Conservation (phyloP, 2,888 invertebrate genomes). For the Hirtodrosophila confusa region DNA sequence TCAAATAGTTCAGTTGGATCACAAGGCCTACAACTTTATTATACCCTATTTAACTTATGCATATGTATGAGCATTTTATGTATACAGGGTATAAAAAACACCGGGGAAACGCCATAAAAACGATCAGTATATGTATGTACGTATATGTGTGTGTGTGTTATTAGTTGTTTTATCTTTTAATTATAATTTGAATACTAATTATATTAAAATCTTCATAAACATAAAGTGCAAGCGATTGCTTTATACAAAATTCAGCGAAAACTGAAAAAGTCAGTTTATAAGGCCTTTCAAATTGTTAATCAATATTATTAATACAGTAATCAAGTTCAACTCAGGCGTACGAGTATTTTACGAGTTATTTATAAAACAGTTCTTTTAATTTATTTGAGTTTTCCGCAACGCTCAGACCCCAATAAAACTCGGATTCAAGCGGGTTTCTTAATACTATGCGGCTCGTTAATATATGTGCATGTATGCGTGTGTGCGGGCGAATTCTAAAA, state of each 20-base stretch:
- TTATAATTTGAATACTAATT: slow-evolving; percentile 56
- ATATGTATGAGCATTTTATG: slow-evolving; percentile 9
- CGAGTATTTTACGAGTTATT: slow-evolving; percentile 50
- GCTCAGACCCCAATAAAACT: slow-evolving; percentile 8
- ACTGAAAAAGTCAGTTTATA: slow-evolving; percentile 1
- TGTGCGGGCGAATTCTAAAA: slow-evolving; percentile 32
- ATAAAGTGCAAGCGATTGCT: background rate
- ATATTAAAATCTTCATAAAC: slow-evolving; percentile 27
- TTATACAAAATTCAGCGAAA: background rate
- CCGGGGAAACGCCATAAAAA: slow-evolving; percentile 26
- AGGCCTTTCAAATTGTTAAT: slow-evolving; percentile 8
- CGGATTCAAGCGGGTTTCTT: slow-evolving; percentile 28
- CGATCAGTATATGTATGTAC: slow-evolving; percentile 23
- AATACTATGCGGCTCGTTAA: slow-evolving; percentile 23
- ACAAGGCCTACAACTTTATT: slow-evolving; percentile 1
- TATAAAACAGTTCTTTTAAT: slow-evolving; percentile 53
- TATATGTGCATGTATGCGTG: background rate
- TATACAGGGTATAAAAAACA: background rate
- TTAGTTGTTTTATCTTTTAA: slow-evolving; percentile 36
- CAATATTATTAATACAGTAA: slow-evolving; percentile 41
- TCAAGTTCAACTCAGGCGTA: slow-evolving; percentile 31
- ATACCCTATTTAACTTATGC: slow-evolving; percentile 13
- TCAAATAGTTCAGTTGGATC: no score
- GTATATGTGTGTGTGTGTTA: slow-evolving; percentile 4
- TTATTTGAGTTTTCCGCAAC: slow-evolving; percentile 65